These are phyloP conservation scores for Agrilus cyanescens DNA, from an alignment of 2,888 invertebrate species.

Conservation along the genomic window DNA sequence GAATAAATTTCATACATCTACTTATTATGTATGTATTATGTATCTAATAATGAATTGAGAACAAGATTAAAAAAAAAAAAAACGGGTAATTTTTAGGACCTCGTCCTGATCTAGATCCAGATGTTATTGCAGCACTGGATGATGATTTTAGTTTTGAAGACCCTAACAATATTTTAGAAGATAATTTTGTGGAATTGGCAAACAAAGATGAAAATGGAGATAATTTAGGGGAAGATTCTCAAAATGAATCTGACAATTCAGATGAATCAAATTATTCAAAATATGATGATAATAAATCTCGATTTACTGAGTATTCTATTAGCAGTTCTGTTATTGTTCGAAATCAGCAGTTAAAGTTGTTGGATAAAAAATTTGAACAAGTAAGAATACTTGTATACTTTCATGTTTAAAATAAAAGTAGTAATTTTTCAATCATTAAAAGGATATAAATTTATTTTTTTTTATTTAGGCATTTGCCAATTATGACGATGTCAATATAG, in stretches of 20 bases:
- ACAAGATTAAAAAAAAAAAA: no score
- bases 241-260: conserved; percentile 30
- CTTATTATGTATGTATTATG: no score
- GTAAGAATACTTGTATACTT: conserved; percentile 33
- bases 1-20: not conserved
- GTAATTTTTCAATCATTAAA: not conserved
- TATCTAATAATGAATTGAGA: no score
- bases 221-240: conserved; percentile 17
- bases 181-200: conserved; percentile 82
- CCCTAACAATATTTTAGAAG: conserved; percentile 76
- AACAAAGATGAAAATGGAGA: conserved; percentile 39
- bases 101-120: conserved; percentile 75
- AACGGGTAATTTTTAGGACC: conserved; percentile 29
- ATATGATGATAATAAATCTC: conserved; percentile 71
- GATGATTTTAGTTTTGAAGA: conserved; percentile 82
- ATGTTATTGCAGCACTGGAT: conserved; percentile 84
- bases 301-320: conserved; percentile 90
- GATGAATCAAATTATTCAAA: conserved; percentile 38
- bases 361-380: conserved; percentile 85
- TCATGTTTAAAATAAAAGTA: not conserved
- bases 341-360: conserved; percentile 66
- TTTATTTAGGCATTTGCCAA: conserved; percentile 53
- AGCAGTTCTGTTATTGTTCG: conserved; percentile 80
- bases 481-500: conserved; percentile 83
- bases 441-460: not conserved